Evolutionary conservation across 2,113 vertebrate species (phyloP), one percentile per base, ranked within the genome.

Genomic region (Myodes glareolus): DNA sequence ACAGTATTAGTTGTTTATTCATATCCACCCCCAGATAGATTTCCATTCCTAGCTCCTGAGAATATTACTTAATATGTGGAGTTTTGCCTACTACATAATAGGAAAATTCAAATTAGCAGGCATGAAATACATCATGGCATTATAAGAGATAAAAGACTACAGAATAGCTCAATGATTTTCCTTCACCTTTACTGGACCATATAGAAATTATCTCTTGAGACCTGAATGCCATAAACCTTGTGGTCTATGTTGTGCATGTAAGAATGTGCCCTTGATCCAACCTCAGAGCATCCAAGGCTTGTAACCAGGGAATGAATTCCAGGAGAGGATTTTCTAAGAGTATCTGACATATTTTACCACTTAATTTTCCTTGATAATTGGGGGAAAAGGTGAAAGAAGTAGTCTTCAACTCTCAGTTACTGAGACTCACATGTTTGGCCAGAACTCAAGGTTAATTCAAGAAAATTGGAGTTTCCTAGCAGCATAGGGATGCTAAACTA

Each of bases 281-380:
- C 39, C 27, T 14, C 3, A 52, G 3, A 13, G n/a, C 17, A 86
- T 87, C 36, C 19, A 87, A 88, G 31, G 2, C 39, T 93, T 68
- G 0, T 33, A 68, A 90, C 58, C 16, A n/a, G 82, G 45, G 72
- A 90, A 90, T 50, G 23, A 2, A 31, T 90, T 93, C 52, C 70
- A 84, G 3, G 29, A 42, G 89, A 90, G 67, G 12, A 72, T 91
- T 88, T 93, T 91, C 21, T 25, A 29, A 91, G 61, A 76, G 42
- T 21, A 23, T 78, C 50, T 94, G n/a, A 75, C 31, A 91, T 7
- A 39, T 72, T 95, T 97, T 90, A 58, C 14, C 33, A 90, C 36
- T 92, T 76, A 50, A 29, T 70, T 88, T 92, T 92, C 90, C 16
- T 58, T 95, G 11, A 3, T 82, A 94, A 81, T 88, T 85, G 42